phyloP scores from a whole-genome alignment of 2,113 vertebrate genomes.

The Galemys pyrenaicus region DNA sequence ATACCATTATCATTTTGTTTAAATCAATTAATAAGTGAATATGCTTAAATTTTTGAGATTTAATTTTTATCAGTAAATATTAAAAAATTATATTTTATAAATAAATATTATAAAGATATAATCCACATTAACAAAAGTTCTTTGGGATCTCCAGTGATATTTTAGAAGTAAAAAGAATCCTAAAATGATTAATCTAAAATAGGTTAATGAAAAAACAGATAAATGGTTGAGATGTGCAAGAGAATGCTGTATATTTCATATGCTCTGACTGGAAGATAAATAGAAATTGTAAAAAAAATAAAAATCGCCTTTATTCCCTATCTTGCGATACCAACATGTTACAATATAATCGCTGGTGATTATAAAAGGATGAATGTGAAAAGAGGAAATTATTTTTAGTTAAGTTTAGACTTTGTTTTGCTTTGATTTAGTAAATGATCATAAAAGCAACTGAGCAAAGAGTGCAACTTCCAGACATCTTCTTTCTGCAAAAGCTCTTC shows the following conservation, averaged over 20 bases:
- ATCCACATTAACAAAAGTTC: not conserved
- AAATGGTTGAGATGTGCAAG: not conserved
- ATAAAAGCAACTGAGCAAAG: constrained; percentile 8
- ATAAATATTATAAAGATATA: too few relatives aligned
- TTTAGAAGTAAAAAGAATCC: not conserved
- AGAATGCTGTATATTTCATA: not conserved
- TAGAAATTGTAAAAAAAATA: not conserved
- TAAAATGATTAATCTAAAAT: not conserved
- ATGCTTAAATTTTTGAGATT: not conserved
- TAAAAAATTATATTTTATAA: too few relatives aligned
- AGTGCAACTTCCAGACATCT: not conserved
- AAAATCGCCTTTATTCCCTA: not conserved
- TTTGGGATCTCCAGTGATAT: not conserved
- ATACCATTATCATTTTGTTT: not conserved
- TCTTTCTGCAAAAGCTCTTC: constrained; percentile 23
- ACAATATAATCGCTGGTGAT: constrained; percentile 10
- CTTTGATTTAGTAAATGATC: constrained; percentile 43
- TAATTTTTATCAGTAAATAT: not conserved
- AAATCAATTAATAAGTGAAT: not conserved
- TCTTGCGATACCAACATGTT: not conserved
- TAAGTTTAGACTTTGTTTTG: not conserved
- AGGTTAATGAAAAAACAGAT: not conserved
- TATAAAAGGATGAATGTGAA: not conserved
- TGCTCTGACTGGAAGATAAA: not conserved
- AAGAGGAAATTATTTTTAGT: not conserved